Conservation (phyloP, 2,888 invertebrate species). For the Drosophila borealis region DNA sequence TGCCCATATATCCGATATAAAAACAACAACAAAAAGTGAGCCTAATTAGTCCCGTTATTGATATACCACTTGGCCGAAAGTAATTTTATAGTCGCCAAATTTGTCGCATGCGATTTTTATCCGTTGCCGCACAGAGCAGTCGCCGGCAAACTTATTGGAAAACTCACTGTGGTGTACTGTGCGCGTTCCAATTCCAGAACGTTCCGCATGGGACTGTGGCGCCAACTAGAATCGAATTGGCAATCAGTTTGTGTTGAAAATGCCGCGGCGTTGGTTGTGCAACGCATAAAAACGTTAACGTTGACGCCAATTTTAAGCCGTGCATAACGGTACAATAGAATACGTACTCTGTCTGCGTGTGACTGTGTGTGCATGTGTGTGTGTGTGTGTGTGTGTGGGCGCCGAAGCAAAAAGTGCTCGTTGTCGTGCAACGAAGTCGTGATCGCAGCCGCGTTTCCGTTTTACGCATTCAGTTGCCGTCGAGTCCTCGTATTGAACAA, state of each 20-base stretch:
- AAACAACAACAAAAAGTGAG: conserved; percentile 14
- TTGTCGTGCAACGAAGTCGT: conserved; percentile 47
- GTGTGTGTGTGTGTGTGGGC: conserved; percentile 19
- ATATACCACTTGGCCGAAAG: conserved; percentile 28
- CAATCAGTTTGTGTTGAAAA: conserved; percentile 74
- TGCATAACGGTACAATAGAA: conserved; percentile 63
- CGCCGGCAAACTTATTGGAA: conserved; percentile 41
- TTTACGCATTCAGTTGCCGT: conserved; percentile 52
- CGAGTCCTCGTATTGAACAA: conserved; percentile 51
- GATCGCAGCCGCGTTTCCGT: conserved; percentile 63
- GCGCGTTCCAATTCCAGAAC: conserved; percentile 49
- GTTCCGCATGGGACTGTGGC: conserved; percentile 38
- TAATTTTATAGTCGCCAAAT: neutral
- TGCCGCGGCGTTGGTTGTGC: conserved; percentile 75
- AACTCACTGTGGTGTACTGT: conserved; percentile 8
- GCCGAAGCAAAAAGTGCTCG: conserved; percentile 48
- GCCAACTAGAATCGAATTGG: conserved; percentile 32
- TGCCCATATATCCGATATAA: conserved; percentile 39
- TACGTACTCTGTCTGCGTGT: conserved; percentile 15
- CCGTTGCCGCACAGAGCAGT: neutral
- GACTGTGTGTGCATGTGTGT: conserved; percentile 5
- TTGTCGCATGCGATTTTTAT: conserved; percentile 51
- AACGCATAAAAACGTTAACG: conserved; percentile 45
- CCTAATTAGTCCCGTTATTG: conserved; percentile 57
- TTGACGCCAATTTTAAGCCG: conserved; percentile 53